Base-by-base conservation (phyloP, 1,140 invertebrate genomes). In the Temnothorax nylanderi region DNA sequence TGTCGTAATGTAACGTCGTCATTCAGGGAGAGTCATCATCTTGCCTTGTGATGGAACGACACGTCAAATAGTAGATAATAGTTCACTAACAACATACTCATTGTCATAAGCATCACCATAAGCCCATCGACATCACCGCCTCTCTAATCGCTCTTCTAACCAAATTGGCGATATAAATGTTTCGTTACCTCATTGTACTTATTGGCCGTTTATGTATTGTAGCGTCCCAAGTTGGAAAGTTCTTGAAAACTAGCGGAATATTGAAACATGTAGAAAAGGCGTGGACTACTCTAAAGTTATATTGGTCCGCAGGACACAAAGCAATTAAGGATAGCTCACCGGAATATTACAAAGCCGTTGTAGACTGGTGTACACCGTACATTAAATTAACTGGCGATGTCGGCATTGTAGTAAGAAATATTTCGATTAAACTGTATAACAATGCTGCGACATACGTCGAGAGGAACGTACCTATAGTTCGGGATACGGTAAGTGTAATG, bases 271-370 rank as follows among this genome's bases (percentile, higher is more conserved):
- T 95, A 72, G 96, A 97, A 86, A 96, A 95, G 67, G 96, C 95
- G 5, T 97, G 96, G 96, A 95, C 96, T 74, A 95, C 94, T 47
- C 94, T 96, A 1, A 95, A 96, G 88, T 93, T 95, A 0, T 96
- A 96, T 44, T 96, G 96, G 2, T 95, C 96, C 1, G 95, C 96
- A 77, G 96, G 96, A 13, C 96, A 96, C 84, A 95, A 96, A 85
- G 97, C 96, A 95, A 92, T 97, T 60, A 96, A 97, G 90, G 95
- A 96, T 26, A 96, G 96, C 91, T 96, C 96, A n/a, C 97, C 97
- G 1, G 94, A 96, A 21, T 97, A 97, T 91, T 97, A 96, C 65
- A 95, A 96, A 67, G 93, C 94, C 60, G 95, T 95, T n/a, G 91
- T 94, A n/a, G 96, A 96, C 60, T 92, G 96, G 41, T 94, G 95